Percentiles rank a stretch among this genome's conserved stretches.
Evolutionary conservation across 23 tunicate genomes (phyloP).

Genomic region (Phallusia fumigata): DNA sequence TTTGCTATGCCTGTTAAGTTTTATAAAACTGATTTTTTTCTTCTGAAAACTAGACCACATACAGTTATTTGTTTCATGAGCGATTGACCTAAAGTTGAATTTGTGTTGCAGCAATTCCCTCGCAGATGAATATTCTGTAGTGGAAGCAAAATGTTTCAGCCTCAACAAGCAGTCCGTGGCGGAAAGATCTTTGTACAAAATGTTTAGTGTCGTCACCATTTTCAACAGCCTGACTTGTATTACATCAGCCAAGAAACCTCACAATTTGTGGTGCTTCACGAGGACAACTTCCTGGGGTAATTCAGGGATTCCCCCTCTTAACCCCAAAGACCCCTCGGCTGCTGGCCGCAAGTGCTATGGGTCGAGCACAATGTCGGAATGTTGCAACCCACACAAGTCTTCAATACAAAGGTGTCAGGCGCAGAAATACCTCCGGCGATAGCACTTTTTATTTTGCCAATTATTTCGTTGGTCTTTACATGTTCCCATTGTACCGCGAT

Average conservation of each 20-base stretch:
- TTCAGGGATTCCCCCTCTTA: neutral
- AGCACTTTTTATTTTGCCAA: constrained; percentile 11
- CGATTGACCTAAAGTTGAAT: too few relatives aligned
- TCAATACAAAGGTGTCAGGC: constrained; percentile 7
- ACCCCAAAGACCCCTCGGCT: neutral
- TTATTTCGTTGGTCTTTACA: neutral
- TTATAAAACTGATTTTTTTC: too few relatives aligned
- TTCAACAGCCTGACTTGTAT: neutral
- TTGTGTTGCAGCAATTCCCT: constrained; percentile 21
- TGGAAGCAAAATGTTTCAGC: neutral
- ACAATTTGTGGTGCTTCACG: neutral
- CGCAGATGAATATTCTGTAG: constrained; percentile 16
- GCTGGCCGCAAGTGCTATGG: neutral
- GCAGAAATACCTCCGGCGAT: constrained; percentile 6
- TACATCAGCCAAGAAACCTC: constrained; percentile 9
- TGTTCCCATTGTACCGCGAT: neutral
- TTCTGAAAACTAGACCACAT: too few relatives aligned
- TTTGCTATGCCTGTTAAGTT: too few relatives aligned
- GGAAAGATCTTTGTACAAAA: neutral
- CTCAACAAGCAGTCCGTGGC: neutral
- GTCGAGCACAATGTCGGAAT: neutral
- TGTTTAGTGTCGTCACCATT: neutral
- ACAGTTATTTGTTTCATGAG: too few relatives aligned
- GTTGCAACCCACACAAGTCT: neutral
- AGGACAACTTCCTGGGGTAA: neutral